Conservation (phyloP, 2,888 invertebrate species). For the Girardia tigrina region DNA sequence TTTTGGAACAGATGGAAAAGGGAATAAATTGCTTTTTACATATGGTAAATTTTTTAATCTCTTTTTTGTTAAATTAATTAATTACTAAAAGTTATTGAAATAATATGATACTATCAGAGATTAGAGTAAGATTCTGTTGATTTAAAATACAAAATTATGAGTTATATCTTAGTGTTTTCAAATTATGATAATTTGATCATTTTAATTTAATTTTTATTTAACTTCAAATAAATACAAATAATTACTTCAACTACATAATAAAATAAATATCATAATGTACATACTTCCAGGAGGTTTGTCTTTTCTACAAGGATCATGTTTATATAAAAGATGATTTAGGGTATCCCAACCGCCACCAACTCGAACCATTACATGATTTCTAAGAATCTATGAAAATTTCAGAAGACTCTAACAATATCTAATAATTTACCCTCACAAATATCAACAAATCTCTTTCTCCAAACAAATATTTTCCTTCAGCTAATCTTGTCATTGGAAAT, state of each 20-base stretch:
- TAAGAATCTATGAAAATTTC: constrained; percentile 60
- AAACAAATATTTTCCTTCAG: constrained; percentile 25
- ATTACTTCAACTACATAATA: not conserved
- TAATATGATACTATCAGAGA: no score
- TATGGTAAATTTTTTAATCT: no score
- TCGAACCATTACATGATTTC: constrained; percentile 93
- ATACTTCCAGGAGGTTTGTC: constrained; percentile 24
- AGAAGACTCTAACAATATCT: not conserved
- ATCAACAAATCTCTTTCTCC: constrained; percentile 21
- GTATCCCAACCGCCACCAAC: constrained; percentile 96
- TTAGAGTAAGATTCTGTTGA: no score
- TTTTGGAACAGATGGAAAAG: no score
- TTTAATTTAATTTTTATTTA: not conserved
- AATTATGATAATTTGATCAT: not conserved
- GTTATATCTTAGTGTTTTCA: no score
- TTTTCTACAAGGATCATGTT: constrained; percentile 78
- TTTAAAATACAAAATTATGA: no score
- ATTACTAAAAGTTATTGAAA: no score
- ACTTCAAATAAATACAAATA: not conserved
- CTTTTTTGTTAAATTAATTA: no score
- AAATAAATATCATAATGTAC: not conserved
- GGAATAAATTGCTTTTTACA: no score
- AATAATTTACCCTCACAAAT: constrained; percentile 14
- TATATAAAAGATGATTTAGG: constrained; percentile 80
- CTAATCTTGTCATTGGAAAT: constrained; percentile 29